A percentile compares a stretch with the other conserved stretches of the same genome.
phyloP scores from a whole-genome alignment of 2,888 invertebrate genomes.

The Mesodorylaimus sp. region DNA sequence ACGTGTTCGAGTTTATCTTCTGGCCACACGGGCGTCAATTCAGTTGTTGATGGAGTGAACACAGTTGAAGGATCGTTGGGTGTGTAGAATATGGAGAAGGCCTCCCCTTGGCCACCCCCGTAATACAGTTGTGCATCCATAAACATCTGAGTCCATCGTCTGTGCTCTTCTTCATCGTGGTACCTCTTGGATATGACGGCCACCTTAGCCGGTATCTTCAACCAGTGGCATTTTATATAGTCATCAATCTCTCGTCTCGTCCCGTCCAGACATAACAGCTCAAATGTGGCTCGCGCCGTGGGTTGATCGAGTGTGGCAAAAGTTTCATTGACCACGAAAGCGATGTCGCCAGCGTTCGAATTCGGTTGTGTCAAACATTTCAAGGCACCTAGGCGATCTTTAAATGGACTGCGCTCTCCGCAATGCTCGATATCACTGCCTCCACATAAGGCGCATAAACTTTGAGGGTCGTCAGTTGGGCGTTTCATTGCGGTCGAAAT shows the following conservation, averaged over 20 bases:
- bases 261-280: background rate
- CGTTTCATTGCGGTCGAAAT: background rate
- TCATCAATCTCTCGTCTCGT: background rate
- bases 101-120: background rate
- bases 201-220: constrained; percentile 1
- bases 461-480: background rate
- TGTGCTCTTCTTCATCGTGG: background rate
- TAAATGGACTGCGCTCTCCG: background rate
- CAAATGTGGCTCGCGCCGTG: background rate
- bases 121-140: background rate
- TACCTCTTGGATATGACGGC: background rate
- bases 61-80: background rate
- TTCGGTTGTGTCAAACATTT: background rate
- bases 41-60: background rate
- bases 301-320: background rate
- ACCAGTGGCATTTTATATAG: background rate
- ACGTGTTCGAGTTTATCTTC: background rate
- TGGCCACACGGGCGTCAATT: constrained; percentile 1
- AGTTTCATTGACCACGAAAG: constrained; percentile 1
- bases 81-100: background rate
- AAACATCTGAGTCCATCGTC: background rate
- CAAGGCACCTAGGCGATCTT: background rate
- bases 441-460: constrained; percentile 1
- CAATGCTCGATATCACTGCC: background rate
- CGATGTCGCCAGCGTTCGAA: background rate